A percentile compares a stretch with the other conserved stretches of the same genome.
Conservation (phyloP, 2,888 invertebrate species). For the Thumatha senex region DNA sequence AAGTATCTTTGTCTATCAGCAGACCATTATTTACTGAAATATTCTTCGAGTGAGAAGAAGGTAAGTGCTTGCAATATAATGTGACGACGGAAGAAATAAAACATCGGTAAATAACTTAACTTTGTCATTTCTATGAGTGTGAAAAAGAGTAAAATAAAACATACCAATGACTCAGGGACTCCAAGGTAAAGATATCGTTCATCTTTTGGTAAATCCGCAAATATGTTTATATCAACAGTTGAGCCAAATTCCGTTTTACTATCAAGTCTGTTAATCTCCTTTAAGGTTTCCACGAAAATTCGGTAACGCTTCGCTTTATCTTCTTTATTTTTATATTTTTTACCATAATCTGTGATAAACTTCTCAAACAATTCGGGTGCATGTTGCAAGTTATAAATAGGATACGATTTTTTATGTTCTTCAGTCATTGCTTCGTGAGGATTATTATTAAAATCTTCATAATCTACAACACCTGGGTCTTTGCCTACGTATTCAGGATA, state of each 20-base stretch:
- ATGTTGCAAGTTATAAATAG: constrained; percentile 6
- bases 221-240: neutral
- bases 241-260: neutral
- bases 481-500: neutral
- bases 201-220: neutral
- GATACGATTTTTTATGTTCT: neutral
- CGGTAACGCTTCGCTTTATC: neutral
- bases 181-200: constrained; percentile 1
- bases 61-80: too few relatives aligned
- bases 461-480: constrained; percentile 1
- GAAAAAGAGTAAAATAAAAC: neutral
- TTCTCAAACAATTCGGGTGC: constrained; percentile 10
- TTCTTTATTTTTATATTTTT: constrained; percentile 8
- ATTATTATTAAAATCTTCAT: neutral
- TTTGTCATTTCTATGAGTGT: too few relatives aligned
- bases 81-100: too few relatives aligned
- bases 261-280: neutral
- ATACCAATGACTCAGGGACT: neutral
- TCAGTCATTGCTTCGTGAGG: neutral
- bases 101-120: too few relatives aligned
- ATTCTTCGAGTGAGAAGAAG: too few relatives aligned
- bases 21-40: too few relatives aligned
- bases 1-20: too few relatives aligned
- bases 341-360: constrained; percentile 9
- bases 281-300: neutral